These are phyloP conservation scores for Porites lutea DNA, from an alignment of 64 coral and sea anemone species.

Conservation along the genomic window DNA sequence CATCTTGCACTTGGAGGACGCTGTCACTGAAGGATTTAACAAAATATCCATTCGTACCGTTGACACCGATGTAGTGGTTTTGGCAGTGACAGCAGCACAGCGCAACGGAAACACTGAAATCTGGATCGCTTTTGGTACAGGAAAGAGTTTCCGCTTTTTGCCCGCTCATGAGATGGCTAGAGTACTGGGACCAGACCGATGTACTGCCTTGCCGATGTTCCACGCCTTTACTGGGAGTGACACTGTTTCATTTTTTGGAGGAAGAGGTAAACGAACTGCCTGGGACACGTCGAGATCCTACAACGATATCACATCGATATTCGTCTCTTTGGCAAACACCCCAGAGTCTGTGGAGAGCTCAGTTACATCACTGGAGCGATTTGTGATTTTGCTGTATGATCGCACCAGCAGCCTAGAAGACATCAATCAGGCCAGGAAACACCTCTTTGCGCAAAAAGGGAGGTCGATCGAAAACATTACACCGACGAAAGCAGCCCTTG, in stretches of 20 bases:
- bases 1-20: conserved; percentile 56
- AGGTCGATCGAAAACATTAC: too few relatives aligned
- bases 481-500: too few relatives aligned
- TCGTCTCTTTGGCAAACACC: neutral
- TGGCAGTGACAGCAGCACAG: too few relatives aligned
- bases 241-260: neutral
- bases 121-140: too few relatives aligned
- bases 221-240: conserved; percentile 27
- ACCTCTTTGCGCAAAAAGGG: conserved; percentile 56
- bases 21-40: conserved; percentile 36
- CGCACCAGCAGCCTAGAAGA: too few relatives aligned
- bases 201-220: conserved; percentile 25
- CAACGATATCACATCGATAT: conserved; percentile 27
- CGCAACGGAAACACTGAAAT: too few relatives aligned
- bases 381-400: too few relatives aligned
- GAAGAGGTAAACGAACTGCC: conserved; percentile 1
- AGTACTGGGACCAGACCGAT: too few relatives aligned
- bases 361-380: too few relatives aligned
- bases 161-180: neutral
- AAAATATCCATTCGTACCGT: conserved; percentile 49
- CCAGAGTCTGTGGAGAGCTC: conserved; percentile 32
- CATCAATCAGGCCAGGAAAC: too few relatives aligned
- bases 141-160: too few relatives aligned
- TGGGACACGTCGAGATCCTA: conserved; percentile 8
- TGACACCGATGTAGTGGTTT: too few relatives aligned